Base-by-base conservation (phyloP, 2,797 vertebrate genomes). In the Denticeps clupeoides region DNA sequence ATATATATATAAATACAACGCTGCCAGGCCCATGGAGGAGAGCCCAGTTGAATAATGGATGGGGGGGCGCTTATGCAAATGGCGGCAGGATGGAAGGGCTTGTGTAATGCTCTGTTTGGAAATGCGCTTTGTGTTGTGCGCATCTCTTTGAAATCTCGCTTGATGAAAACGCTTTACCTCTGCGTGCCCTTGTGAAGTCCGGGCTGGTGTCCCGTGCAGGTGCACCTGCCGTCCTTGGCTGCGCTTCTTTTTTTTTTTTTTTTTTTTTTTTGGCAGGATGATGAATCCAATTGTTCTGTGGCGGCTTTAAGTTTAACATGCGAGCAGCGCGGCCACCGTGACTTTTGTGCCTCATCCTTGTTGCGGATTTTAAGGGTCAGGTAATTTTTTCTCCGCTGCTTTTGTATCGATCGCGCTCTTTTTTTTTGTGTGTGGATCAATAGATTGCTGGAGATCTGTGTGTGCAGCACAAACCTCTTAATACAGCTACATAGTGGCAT, bases 371-470 rank as follows among this genome's bases (percentile, higher is more conserved):
- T 78, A 75, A 77, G 74, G 79, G 74, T 65, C 69, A 63, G 61
- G 69, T 73, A 75, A 70, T 77, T 71, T 76, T 78, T 64, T 65
- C 74, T 62, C 69, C 66, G 59, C 52, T 52, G 38, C 27, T 29
- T 46, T 28, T 3, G 13, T 75, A 78, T 78, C 67, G 78, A 82
- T 81, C 73, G 68, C 73, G 76, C 74, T 76, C 71, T 55, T 68
- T 63, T 1, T n/a, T n/a, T n/a, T n/a, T n/a, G n/a, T n/a, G n/a
- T 25, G 42, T 10, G 40, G 67, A 80, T 83, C 78, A 70, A 80
- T 82, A 78, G 74, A 80, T 79, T 73, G 74, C 68, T 78, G 78
- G 78, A 81, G 77, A 79, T 80, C 72, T 55, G 55, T 57, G 61
- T 59, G n/a, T n/a, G n/a, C n/a, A n/a, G n/a, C n/a, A n/a, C n/a